Conservation (phyloP, 2,797 vertebrate genomes). For the Helarctos malayanus region DNA sequence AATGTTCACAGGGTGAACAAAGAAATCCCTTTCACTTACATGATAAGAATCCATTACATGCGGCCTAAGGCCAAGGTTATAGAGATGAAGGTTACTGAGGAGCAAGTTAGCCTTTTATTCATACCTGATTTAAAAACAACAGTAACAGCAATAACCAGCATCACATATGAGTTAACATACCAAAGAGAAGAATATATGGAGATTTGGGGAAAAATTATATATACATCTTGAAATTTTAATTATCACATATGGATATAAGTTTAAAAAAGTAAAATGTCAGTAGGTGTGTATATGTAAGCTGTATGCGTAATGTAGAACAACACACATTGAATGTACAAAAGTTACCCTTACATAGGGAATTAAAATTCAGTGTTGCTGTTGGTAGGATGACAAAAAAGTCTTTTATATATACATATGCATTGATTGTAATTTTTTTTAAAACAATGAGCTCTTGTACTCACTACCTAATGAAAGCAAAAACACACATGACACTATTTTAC, state of each 20-base stretch:
- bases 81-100: background rate
- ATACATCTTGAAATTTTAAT: constrained; percentile 20
- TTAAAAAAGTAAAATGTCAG: background rate
- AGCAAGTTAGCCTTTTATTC: background rate
- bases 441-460: background rate
- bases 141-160: background rate
- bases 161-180: background rate
- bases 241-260: background rate
- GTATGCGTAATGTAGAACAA: background rate
- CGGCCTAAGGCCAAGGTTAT: background rate
- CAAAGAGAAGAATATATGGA: background rate
- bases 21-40: constrained; percentile 29
- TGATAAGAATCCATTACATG: background rate
- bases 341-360: background rate
- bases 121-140: constrained; percentile 7
- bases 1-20: background rate
- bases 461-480: background rate
- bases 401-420: background rate
- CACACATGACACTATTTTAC: background rate
- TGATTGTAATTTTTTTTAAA: background rate
- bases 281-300: background rate
- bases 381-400: background rate
- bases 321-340: background rate
- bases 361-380: background rate
- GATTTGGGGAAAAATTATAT: background rate